phyloP scores from a whole-genome alignment of 2,797 vertebrate species.

The Poliocrania exsul region DNA sequence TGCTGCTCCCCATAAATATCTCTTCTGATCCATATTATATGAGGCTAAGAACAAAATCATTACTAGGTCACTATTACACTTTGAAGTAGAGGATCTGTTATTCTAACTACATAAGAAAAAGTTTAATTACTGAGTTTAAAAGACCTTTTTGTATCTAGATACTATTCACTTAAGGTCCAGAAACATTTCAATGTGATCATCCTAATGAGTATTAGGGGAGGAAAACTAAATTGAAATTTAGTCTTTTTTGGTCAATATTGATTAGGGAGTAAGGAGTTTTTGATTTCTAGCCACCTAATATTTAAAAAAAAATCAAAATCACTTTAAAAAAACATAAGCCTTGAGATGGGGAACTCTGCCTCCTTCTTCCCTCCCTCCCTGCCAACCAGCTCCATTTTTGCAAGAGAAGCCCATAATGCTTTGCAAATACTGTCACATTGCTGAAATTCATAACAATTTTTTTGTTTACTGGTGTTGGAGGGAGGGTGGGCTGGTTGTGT shows the following conservation, averaged over 20 bases:
- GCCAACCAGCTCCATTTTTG: not conserved
- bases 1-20: not conserved
- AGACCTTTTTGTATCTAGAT: not conserved
- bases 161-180: not conserved
- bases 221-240: not conserved
- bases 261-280: not conserved
- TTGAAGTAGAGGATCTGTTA: not conserved
- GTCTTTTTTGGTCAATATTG: not conserved
- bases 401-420: not conserved
- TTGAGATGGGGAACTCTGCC: not conserved
- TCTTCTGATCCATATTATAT: not conserved
- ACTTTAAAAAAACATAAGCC: not conserved
- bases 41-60: not conserved
- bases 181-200: not conserved
- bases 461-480: accelerated
- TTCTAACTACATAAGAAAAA: not conserved
- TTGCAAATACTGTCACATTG: not conserved
- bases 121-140: not conserved
- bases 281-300: not conserved
- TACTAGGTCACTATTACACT: not conserved
- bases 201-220: not conserved
- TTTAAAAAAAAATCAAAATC: not conserved
- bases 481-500: not conserved
- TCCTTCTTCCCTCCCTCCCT: not conserved
- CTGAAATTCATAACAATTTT: not conserved